Conservation (phyloP, 2,888 invertebrate genomes). For the Anarsia innoxiella region DNA sequence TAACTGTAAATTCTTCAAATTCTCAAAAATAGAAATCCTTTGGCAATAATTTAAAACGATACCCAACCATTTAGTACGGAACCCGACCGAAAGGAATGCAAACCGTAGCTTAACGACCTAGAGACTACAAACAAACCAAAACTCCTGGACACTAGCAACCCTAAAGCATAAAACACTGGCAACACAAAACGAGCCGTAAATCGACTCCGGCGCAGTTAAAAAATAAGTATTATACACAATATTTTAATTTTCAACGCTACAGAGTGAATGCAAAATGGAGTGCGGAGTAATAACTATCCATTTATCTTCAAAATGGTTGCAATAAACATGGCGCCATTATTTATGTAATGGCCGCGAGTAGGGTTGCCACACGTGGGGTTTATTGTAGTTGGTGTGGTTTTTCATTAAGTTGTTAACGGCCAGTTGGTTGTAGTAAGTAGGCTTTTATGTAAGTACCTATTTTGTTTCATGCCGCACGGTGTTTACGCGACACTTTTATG, state of each 20-base stretch:
- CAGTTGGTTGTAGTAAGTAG: constrained; percentile 17
- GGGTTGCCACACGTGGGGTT: constrained; percentile 69
- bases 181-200: constrained; percentile 3
- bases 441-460: neutral
- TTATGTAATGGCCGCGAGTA: constrained; percentile 70
- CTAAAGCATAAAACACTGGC: neutral
- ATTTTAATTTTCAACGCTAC: constrained; percentile 70
- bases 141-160: no score
- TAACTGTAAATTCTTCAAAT: no score
- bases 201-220: constrained; percentile 64
- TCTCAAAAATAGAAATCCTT: no score
- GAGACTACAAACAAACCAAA: no score
- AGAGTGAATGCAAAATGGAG: constrained; percentile 70
- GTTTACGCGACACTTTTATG: neutral
- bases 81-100: no score
- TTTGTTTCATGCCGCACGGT: neutral
- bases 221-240: constrained; percentile 71
- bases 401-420: constrained; percentile 58
- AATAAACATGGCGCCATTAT: constrained; percentile 73
- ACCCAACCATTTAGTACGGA: no score
- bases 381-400: constrained; percentile 65
- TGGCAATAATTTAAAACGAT: no score
- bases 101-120: no score
- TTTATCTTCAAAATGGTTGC: constrained; percentile 75
- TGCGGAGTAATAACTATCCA: constrained; percentile 73